Conservation (phyloP, 2,888 invertebrate species). For the Acanthosepion pharaonis region DNA sequence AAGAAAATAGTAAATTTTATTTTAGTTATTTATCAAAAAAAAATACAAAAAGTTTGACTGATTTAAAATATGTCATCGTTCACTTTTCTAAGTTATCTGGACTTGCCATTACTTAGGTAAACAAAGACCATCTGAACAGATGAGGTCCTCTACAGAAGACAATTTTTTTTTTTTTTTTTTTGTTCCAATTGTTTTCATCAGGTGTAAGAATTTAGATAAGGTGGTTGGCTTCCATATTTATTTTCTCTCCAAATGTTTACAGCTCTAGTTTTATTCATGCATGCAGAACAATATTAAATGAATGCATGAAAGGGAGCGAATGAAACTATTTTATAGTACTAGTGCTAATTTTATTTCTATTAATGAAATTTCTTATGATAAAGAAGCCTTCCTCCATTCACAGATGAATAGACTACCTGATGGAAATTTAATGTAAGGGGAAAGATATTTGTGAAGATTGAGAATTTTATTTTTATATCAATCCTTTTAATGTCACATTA, state of each 20-base stretch:
- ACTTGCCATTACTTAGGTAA: not conserved
- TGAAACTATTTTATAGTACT: too few species aligned
- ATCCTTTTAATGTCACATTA: not conserved
- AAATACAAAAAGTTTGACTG: too few species aligned
- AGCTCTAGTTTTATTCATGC: not conserved
- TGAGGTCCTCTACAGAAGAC: not conserved
- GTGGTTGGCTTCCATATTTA: not conserved
- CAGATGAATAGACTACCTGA: slow-evolving; percentile 1
- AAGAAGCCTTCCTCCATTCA: not conserved
- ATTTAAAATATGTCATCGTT: not conserved
- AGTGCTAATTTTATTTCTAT: not conserved
- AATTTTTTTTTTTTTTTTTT: not conserved
- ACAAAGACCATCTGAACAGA: not conserved
- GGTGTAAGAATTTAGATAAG: not conserved
- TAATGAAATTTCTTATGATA: not conserved
- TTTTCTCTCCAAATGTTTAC: not conserved
- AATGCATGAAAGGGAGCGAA: not conserved
- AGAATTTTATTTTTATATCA: not conserved
- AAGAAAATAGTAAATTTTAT: too few species aligned
- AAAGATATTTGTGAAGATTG: not conserved
- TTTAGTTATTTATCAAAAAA: too few species aligned
- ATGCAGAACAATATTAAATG: not conserved
- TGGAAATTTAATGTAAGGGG: not conserved
- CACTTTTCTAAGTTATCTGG: not conserved
- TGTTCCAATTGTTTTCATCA: too few species aligned